These are phyloP conservation scores for Nebria brevicollis DNA, from an alignment of 2,888 invertebrate genomes.

Conservation along the genomic window DNA sequence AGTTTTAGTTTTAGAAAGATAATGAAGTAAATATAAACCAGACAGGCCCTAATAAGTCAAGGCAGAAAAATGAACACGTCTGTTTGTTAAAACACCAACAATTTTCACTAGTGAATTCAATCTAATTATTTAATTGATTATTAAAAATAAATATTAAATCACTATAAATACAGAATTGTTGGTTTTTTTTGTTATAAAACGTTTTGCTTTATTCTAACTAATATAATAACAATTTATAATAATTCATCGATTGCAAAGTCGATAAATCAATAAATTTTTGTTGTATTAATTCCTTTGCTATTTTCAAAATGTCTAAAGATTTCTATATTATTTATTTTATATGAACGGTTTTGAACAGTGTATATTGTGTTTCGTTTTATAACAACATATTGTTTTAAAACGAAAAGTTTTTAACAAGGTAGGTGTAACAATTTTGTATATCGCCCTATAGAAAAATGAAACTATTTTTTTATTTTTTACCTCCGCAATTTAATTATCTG, in stretches of 20 bases:
- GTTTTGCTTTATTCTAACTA: background rate
- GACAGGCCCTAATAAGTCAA: background rate
- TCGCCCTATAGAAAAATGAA: background rate
- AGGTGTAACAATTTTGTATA: background rate
- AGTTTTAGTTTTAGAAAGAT: no score
- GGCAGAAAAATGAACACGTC: background rate
- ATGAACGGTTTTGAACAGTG: background rate
- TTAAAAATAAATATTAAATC: background rate
- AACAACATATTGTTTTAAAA: background rate
- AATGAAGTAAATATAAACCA: no score
- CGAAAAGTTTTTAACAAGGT: background rate
- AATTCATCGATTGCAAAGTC: no score
- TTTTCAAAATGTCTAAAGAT: background rate
- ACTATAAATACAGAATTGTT: background rate
- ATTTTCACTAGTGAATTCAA: background rate
- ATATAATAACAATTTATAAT: background rate
- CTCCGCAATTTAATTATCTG: background rate
- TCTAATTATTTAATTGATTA: background rate
- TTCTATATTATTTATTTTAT: background rate
- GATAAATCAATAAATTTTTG: background rate
- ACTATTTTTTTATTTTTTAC: background rate
- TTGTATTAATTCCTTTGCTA: background rate
- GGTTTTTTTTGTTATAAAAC: background rate
- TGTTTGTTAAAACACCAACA: background rate
- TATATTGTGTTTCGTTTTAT: background rate